Percentiles rank a stretch among this genome's conserved stretches.
Conservation (phyloP, 1,140 invertebrate species). For the Drosophila saltans region DNA sequence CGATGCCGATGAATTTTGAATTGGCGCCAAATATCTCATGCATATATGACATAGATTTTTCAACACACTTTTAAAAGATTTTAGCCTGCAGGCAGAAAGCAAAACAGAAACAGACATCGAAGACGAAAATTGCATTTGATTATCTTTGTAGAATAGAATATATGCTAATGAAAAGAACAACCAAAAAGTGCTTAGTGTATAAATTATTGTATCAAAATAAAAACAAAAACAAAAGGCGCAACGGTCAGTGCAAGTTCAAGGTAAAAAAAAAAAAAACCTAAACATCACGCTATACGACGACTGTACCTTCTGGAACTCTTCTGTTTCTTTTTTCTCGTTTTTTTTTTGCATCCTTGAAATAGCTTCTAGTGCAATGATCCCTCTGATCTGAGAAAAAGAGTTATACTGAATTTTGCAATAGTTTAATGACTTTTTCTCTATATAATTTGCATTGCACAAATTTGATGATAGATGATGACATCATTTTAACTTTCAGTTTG, state of each 20-base stretch:
- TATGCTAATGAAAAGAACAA: not conserved
- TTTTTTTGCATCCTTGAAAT: slow-evolving; percentile 39
- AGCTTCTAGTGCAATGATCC: slow-evolving; percentile 44
- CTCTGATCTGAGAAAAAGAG: slow-evolving; percentile 17
- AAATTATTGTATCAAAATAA: slow-evolving; percentile 41
- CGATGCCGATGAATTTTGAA: slow-evolving; percentile 37
- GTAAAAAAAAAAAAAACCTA: slow-evolving; percentile 6
- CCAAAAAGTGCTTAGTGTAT: slow-evolving; percentile 46
- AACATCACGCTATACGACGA: slow-evolving; percentile 6
- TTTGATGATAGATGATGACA: slow-evolving; percentile 60
- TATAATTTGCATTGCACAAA: slow-evolving; percentile 47
- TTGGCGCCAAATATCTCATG: slow-evolving; percentile 75
- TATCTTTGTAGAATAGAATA: slow-evolving; percentile 34
- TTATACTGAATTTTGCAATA: slow-evolving; percentile 48
- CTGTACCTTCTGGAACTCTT: slow-evolving; percentile 30
- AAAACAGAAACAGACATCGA: slow-evolving; percentile 22
- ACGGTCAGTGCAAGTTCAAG: slow-evolving; percentile 59
- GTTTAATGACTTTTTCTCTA: slow-evolving; percentile 63
- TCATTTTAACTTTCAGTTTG: slow-evolving; percentile 3
- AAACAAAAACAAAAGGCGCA: not conserved
- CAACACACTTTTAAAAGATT: not conserved
- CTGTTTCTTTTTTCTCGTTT: not conserved
- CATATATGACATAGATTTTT: slow-evolving; percentile 70
- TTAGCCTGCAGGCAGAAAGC: not conserved
- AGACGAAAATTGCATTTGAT: slow-evolving; percentile 66